Percentiles rank a stretch among this genome's conserved stretches.
Evolutionary conservation across 2,888 invertebrate genomes (phyloP).

Genomic region (Euspilapteryx auroguttella): DNA sequence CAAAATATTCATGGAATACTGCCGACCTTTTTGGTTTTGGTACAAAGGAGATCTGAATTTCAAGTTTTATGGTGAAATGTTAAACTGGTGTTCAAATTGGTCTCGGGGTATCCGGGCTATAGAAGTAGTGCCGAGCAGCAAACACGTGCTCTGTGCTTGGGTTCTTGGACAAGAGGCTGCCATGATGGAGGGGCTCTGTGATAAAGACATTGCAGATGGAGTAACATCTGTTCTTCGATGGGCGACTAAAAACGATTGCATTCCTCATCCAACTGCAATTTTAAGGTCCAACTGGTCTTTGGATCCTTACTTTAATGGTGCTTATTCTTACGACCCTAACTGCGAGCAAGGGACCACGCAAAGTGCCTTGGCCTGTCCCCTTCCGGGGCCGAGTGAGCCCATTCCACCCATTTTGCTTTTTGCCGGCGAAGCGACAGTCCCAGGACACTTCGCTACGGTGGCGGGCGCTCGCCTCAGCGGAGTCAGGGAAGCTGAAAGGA

Average conservation of each 20-base stretch:
- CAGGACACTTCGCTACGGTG: slow-evolving; percentile 72
- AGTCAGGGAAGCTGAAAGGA: slow-evolving; percentile 75
- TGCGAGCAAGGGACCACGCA: slow-evolving; percentile 26
- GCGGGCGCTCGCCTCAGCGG: slow-evolving; percentile 80
- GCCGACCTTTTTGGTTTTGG: slow-evolving; percentile 73
- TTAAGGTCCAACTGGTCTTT: slow-evolving; percentile 72
- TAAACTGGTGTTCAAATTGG: slow-evolving; percentile 65
- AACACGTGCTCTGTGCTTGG: slow-evolving; percentile 71
- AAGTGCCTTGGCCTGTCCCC: slow-evolving; percentile 62
- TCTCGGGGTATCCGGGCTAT: slow-evolving; percentile 71
- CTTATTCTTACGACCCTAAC: slow-evolving; percentile 64
- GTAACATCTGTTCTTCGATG: slow-evolving; percentile 64
- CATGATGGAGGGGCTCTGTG: slow-evolving; percentile 66
- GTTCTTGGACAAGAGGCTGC: slow-evolving; percentile 70
- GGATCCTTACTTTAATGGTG: slow-evolving; percentile 72
- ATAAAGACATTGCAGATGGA: slow-evolving; percentile 67
- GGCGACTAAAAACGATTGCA: slow-evolving; percentile 59
- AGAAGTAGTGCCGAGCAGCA: slow-evolving; percentile 69
- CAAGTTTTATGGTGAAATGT: slow-evolving; percentile 59
- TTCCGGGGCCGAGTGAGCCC: slow-evolving; percentile 63
- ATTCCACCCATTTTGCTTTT: slow-evolving; percentile 73
- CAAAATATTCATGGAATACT: slow-evolving; percentile 77
- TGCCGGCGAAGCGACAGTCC: slow-evolving; percentile 81
- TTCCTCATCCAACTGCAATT: slow-evolving; percentile 70
- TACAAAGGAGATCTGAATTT: slow-evolving; percentile 66